phyloP scores from a whole-genome alignment of 2,797 vertebrate species.

The Poliocrania exsul region DNA sequence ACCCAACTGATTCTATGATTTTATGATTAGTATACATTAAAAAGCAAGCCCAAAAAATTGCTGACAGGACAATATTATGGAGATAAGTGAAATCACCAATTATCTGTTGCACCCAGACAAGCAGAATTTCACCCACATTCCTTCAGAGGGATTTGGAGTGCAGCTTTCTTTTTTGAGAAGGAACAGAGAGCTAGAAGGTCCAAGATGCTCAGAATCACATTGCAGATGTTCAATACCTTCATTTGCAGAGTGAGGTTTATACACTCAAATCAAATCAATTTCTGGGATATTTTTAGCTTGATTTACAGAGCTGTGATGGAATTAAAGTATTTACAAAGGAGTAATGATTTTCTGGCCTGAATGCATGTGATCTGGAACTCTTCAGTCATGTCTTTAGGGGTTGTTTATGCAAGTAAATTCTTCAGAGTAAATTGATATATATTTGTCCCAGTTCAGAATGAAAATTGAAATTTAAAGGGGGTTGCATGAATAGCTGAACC shows the following conservation, averaged over 20 bases:
- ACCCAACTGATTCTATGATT: too few relatives aligned
- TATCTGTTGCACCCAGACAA: not conserved
- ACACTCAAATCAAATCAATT: not conserved
- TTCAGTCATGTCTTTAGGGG: not conserved
- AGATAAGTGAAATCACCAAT: not conserved
- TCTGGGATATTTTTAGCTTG: not conserved
- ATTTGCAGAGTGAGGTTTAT: not conserved
- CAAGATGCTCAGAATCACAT: not conserved
- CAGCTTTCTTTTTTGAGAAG: not conserved
- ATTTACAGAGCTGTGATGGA: not conserved
- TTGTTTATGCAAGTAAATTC: not conserved
- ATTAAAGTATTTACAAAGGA: not conserved
- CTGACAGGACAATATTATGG: not conserved
- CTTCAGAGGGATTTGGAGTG: not conserved
- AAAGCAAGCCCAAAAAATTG: not conserved
- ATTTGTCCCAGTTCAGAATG: not conserved
- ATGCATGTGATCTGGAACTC: not conserved
- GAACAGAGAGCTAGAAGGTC: not conserved
- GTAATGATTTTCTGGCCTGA: not conserved
- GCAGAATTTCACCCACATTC: not conserved
- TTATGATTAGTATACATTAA: not conserved
- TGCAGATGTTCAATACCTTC: not conserved
- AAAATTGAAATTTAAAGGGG: not conserved
- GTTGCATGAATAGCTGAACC: not conserved
- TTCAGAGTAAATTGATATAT: not conserved